Conservation (phyloP, 2,113 vertebrate genomes). For the Peucedramus taeniatus region DNA sequence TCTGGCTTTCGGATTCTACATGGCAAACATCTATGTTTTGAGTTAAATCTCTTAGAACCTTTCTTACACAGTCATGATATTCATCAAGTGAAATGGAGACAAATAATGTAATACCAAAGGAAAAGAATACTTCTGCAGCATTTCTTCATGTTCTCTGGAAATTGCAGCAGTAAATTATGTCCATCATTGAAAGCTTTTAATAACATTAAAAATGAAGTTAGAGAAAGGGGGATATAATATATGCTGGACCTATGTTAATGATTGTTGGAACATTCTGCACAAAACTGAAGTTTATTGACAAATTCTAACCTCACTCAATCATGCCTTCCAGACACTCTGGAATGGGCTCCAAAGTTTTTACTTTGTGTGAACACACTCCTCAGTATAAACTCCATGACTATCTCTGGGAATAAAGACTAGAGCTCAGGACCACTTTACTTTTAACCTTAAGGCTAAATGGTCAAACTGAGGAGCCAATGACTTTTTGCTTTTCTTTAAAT, state of each 20-base stretch:
- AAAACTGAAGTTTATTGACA: neutral
- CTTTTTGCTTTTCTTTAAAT: neutral
- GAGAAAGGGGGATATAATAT: neutral
- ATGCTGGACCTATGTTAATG: neutral
- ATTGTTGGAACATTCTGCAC: neutral
- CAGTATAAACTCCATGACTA: neutral
- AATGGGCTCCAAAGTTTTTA: neutral
- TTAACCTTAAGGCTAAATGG: neutral
- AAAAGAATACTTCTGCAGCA: rapidly evolving
- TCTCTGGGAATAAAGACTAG: neutral
- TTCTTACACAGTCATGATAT: neutral
- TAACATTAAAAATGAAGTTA: neutral
- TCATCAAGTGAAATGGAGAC: neutral
- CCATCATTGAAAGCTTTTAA: neutral
- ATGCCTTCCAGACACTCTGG: neutral
- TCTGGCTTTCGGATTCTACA: neutral
- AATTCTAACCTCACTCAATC: neutral
- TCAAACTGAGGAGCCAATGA: rapidly evolving
- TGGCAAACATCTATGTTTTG: neutral
- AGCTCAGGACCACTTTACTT: neutral
- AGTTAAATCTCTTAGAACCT: neutral
- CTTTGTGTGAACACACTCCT: neutral
- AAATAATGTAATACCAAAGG: neutral
- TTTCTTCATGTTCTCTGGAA: neutral
- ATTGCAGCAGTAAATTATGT: neutral